Conservation (phyloP, 2,888 invertebrate species). For the Patella caerulea region DNA sequence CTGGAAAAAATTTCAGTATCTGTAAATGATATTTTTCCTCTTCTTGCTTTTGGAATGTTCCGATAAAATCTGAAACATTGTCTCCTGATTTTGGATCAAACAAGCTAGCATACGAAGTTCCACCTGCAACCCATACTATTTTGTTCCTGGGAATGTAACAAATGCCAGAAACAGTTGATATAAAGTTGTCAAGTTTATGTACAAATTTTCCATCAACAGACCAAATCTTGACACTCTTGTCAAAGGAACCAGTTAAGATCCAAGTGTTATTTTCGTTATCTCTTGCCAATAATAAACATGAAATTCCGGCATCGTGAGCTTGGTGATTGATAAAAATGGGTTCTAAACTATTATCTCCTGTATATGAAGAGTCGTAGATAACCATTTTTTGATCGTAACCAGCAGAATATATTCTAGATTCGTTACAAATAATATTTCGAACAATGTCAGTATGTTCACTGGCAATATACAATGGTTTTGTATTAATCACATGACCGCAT, state of each 20-base stretch:
- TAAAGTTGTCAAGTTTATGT: constrained; percentile 67
- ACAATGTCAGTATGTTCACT: constrained; percentile 69
- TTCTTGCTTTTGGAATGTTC: constrained; percentile 66
- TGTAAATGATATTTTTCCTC: constrained; percentile 69
- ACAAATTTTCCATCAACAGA: constrained; percentile 69
- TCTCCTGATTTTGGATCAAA: constrained; percentile 72
- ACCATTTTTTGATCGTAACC: constrained; percentile 70
- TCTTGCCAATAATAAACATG: constrained; percentile 65
- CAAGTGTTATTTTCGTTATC: constrained; percentile 70
- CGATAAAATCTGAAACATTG: constrained; percentile 70
- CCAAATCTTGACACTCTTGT: constrained; percentile 71
- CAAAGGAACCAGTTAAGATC: constrained; percentile 71
- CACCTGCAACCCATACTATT: constrained; percentile 70
- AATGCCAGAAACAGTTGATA: constrained; percentile 64
- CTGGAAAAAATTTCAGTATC: constrained; percentile 66
- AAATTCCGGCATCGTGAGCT: constrained; percentile 71
- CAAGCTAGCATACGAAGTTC: constrained; percentile 65
- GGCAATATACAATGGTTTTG: constrained; percentile 54
- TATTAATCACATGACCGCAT: constrained; percentile 66
- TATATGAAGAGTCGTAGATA: constrained; percentile 71
- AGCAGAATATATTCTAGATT: constrained; percentile 69
- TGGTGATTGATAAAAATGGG: constrained; percentile 59
- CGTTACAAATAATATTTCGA: constrained; percentile 65
- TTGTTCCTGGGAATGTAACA: constrained; percentile 70
- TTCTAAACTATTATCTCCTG: constrained; percentile 62